Percentiles rank a stretch among this genome's conserved stretches.
These are phyloP conservation scores for Anorthoa munda DNA, from an alignment of 2,888 invertebrate genomes.

Conservation along the genomic window DNA sequence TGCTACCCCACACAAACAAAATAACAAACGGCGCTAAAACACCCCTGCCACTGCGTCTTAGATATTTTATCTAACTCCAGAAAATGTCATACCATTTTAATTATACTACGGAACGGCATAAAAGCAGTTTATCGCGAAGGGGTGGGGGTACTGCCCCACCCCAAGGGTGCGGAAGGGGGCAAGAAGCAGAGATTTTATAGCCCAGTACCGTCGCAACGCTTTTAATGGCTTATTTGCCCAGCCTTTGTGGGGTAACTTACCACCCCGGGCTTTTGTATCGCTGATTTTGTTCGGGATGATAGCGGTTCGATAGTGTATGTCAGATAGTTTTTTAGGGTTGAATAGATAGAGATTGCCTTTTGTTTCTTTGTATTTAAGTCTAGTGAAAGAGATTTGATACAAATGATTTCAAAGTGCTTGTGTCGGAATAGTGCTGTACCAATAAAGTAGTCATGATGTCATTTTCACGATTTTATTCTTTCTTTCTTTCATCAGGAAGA, in stretches of 20 bases:
- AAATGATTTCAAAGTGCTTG: not conserved
- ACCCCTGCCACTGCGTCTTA: slow-evolving; percentile 69
- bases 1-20: slow-evolving; percentile 34
- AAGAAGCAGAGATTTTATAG: slow-evolving; percentile 91
- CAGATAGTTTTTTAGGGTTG: slow-evolving; percentile 62
- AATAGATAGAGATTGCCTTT: slow-evolving; percentile 23
- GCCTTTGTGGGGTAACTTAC: slow-evolving; percentile 84
- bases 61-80: slow-evolving; percentile 80
- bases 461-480: too few species aligned
- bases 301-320: slow-evolving; percentile 74
- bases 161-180: slow-evolving; percentile 78
- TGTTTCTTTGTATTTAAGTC: slow-evolving; percentile 10
- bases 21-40: slow-evolving; percentile 39
- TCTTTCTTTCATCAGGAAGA: too few species aligned
- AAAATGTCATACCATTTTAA: slow-evolving; percentile 89
- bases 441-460: too few species aligned
- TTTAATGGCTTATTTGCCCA: slow-evolving; percentile 91
- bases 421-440: too few species aligned
- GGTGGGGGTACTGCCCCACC: slow-evolving; percentile 63
- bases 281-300: slow-evolving; percentile 87
- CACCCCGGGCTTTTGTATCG: slow-evolving; percentile 82
- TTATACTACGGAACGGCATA: slow-evolving; percentile 88
- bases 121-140: slow-evolving; percentile 88
- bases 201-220: slow-evolving; percentile 87
- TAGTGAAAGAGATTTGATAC: not conserved